phyloP scores from a whole-genome alignment of 2,888 invertebrate genomes.

The Gymnoscelis rufifasciata region DNA sequence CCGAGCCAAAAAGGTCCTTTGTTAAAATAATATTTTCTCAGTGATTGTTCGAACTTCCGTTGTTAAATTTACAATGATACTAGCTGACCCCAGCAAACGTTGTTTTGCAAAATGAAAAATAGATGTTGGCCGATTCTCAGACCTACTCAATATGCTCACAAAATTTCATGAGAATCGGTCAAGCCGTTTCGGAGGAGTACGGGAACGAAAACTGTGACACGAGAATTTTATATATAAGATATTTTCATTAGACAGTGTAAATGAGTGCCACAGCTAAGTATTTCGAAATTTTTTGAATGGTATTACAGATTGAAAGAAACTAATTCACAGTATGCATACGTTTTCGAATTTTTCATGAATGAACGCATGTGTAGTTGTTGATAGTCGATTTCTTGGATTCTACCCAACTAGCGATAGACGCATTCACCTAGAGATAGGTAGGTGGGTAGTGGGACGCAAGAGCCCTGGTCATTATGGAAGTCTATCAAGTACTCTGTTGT shows the following conservation, averaged over 20 bases:
- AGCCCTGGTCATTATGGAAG: slow-evolving; percentile 11
- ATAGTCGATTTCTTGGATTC: slow-evolving; percentile 32
- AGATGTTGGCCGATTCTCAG: too few species aligned
- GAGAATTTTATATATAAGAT: too few species aligned
- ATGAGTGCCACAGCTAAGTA: background rate
- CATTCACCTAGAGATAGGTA: slow-evolving; percentile 27
- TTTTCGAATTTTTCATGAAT: slow-evolving; percentile 32
- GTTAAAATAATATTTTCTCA: too few species aligned
- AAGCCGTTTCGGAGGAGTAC: too few species aligned
- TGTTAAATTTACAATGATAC: slow-evolving; percentile 1
- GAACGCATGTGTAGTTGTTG: slow-evolving; percentile 33
- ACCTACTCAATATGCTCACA: too few species aligned
- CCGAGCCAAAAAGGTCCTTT: too few species aligned
- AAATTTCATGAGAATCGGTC: too few species aligned
- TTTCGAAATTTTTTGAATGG: slow-evolving; percentile 1
- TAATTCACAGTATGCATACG: slow-evolving; percentile 24
- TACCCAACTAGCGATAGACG: slow-evolving; percentile 28
- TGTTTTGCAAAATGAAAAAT: too few species aligned
- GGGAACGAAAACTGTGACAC: too few species aligned
- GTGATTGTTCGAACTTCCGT: slow-evolving; percentile 8
- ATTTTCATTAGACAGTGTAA: background rate
- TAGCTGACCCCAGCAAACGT: too few species aligned
- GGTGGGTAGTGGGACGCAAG: slow-evolving; percentile 14
- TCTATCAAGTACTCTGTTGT: slow-evolving; percentile 9
- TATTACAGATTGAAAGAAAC: slow-evolving; percentile 13